Evolutionary conservation across 2,113 vertebrate species (phyloP), one percentile per base, ranked within the genome.

Genomic region (Balaenoptera acutorostrata): DNA sequence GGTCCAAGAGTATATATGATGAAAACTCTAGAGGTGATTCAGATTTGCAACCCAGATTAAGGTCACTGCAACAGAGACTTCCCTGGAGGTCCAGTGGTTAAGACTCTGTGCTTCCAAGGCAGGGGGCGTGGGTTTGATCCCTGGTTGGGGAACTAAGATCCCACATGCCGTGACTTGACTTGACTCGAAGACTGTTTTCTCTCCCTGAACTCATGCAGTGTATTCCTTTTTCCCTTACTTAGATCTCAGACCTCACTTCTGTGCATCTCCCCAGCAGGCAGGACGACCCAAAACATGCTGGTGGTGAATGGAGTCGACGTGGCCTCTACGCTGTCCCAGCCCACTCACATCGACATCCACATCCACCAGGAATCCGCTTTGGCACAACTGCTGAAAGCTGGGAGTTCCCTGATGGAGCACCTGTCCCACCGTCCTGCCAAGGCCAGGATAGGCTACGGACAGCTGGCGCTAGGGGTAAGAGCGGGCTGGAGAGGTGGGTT

Each of bases 381-480:
- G 92, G 5, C 63, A 1, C 87, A 92, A 31, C 89, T 98, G 77
- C 17, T 97, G 21, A 96, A 93, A 71, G 59, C 68, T 2, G 59
- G 31, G 13, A 8, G 63, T 8, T 64, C 96, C n/a, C 44, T 97
- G 77, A 92, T 88, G 92, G 23, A 39, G 55, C 23, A 3, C 39
- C 29, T 95, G 29, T 61, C n/a, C 17, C 7, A 6, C 2, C 11
- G 13, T 4, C 46, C 59, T 33, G 86, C 80, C 25, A 44, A 71
- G 74, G 13, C 64, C 46, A 25, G 49, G 41, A 63, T 69, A 4
- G 52, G 5, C 64, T 31, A 86, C 0, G 41, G 27, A 8, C 96
- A 82, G 75, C 91, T 98, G 91, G 49, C 93, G 1, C 18, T 98
- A 3, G 97, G 97, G 97, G 96, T 98, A 82, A 97, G 97, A 11